phyloP scores from a whole-genome alignment of 2,797 vertebrate genomes.

The Galaxias olidus region DNA sequence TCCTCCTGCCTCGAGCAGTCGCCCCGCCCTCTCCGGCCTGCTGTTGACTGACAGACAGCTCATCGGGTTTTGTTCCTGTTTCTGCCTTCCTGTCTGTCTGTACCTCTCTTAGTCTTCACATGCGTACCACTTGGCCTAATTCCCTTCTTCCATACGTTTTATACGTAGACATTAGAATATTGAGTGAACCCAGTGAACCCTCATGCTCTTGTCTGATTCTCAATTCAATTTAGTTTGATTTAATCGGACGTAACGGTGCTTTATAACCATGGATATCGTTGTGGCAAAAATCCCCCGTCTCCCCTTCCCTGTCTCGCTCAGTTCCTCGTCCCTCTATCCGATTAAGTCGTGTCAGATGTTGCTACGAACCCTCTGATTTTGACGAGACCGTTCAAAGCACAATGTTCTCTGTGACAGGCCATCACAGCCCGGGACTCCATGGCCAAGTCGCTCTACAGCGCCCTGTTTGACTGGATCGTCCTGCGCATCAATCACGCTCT shows the following conservation, averaged over 20 bases:
- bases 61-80: background rate
- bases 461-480: slow-evolving; percentile 98
- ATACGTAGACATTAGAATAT: no score
- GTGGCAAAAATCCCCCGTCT: no score
- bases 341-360: background rate
- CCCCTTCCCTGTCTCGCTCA: no score
- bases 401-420: slow-evolving; percentile 72
- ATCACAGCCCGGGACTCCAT: slow-evolving; percentile 97
- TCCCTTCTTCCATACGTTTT: no score
- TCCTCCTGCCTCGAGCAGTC: background rate
- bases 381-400: no score
- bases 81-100: slow-evolving; percentile 8
- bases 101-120: slow-evolving; percentile 1
- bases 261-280: no score
- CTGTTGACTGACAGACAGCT: background rate
- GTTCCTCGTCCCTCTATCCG: no score
- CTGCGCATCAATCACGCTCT: slow-evolving; percentile 96
- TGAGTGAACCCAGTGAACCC: no score
- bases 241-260: no score
- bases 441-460: slow-evolving; percentile 98
- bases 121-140: no score
- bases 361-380: background rate
- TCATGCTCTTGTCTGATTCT: no score
- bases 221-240: no score
- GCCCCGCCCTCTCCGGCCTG: background rate